Evolutionary conservation across 2,888 invertebrate genomes (phyloP).

Genomic region (Keiferia lycopersicella): DNA sequence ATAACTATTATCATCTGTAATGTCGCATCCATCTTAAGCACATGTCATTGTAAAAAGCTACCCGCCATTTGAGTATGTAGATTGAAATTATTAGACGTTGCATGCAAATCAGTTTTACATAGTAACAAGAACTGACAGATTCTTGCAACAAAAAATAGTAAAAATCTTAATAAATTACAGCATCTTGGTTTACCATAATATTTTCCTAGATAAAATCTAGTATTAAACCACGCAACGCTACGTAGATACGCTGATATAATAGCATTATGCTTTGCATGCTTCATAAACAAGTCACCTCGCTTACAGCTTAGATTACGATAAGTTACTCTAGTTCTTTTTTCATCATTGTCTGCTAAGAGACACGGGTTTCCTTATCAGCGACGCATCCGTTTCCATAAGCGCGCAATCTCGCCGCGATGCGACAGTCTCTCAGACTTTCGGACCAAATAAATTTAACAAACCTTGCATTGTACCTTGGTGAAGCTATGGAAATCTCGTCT

Average conservation of each 20-base stretch:
- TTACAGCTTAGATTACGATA: neutral
- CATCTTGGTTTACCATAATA: conserved; percentile 6
- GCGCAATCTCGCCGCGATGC: conserved; percentile 7
- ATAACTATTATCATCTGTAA: conserved; percentile 1
- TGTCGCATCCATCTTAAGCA: neutral
- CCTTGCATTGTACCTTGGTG: too few species aligned
- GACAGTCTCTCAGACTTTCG: neutral
- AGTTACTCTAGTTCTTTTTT: conserved; percentile 8
- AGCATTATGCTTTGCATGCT: neutral
- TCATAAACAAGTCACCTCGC: conserved; percentile 3
- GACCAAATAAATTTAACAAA: too few species aligned
- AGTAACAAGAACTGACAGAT: neutral
- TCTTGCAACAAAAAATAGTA: neutral
- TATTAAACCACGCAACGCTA: neutral
- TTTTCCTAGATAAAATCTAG: neutral
- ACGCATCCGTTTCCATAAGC: conserved; percentile 14
- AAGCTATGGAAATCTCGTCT: too few species aligned
- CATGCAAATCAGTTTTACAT: neutral
- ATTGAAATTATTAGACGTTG: conserved; percentile 4
- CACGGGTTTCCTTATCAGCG: conserved; percentile 10
- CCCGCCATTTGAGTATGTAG: conserved; percentile 2
- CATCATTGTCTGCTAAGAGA: neutral
- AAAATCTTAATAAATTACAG: conserved; percentile 4
- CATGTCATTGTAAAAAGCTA: conserved; percentile 1
- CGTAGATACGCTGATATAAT: neutral